Base-by-base conservation (phyloP, 2,888 invertebrate species). In the Erebia epiphron region DNA sequence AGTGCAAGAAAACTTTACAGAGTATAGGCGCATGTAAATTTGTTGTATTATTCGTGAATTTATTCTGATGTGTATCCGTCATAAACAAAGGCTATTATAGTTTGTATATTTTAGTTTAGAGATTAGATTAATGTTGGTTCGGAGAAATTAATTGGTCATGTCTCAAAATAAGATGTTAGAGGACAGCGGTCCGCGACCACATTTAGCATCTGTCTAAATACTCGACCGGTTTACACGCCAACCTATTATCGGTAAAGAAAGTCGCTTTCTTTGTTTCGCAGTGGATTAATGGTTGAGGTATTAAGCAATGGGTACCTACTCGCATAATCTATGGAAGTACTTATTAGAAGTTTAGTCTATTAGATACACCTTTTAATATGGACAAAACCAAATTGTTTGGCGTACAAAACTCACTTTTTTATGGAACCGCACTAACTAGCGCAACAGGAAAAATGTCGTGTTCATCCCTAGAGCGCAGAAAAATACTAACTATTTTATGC, bases 51-150 rank as follows among this genome's bases (percentile, higher is more conserved):
- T 14, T n/a, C 5, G 50, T n/a, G n/a, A 7, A 3, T 62, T 50
- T 11, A 18, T 9, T 9, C 11, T 26, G 49, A 46, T 56, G 43
- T 54, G 46, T 21, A 50, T 18, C 41, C 26, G 21, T 18, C 54
- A 10, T 56, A 11, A 50, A 13, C 35, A 35, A 50, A n/a, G n/a
- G 26, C 16, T 35, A 35, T 7, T 58, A n/a, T n/a, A 43, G 11
- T 35, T 60, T 57, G 10, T 35, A 54, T 63, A 16, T 58, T 67
- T 60, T 67, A 46, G 63, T 52, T 9, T 13, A 70, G 43, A 69
- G 69, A 73, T 64, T 43, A 69, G 69, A 73, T 71, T 69, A 73
- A 73, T 73, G 70, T 64, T 68, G 58, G 46, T 57, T 66, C 49
- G 50, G 52, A 43, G 26, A 35, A 68, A 70, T 68, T 66, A 70